Conservation (phyloP, 2,113 vertebrate species). For the Mobula hypostoma region DNA sequence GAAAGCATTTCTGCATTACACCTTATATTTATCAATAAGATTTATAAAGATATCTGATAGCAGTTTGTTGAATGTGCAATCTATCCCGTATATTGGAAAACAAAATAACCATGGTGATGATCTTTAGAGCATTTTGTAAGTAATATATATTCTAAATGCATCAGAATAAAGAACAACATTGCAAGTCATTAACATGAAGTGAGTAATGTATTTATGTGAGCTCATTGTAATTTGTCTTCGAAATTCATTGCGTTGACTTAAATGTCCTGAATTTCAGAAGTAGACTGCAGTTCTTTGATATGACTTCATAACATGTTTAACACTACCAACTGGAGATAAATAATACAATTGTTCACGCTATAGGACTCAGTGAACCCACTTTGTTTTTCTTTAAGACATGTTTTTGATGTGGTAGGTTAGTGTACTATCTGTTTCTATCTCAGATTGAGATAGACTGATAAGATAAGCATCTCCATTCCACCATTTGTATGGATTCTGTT, state of each 20-base stretch:
- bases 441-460: neutral
- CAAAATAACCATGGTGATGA: neutral
- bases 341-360: neutral
- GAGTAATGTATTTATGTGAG: no score
- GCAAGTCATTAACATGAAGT: no score
- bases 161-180: neutral
- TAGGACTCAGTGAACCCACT: neutral
- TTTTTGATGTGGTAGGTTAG: neutral
- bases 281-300: no score
- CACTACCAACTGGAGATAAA: no score
- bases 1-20: slow-evolving; percentile 2
- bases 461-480: neutral
- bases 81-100: neutral
- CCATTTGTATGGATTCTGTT: neutral
- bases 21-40: slow-evolving; percentile 9
- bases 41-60: neutral
- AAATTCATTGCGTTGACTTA: no score
- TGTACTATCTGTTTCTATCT: neutral
- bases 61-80: neutral
- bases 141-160: neutral
- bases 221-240: no score
- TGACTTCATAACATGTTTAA: no score
- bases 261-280: no score
- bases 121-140: neutral
- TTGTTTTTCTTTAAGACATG: neutral